Evolutionary conservation across 2,113 vertebrate genomes (phyloP).

Genomic region (Rhea americana): DNA sequence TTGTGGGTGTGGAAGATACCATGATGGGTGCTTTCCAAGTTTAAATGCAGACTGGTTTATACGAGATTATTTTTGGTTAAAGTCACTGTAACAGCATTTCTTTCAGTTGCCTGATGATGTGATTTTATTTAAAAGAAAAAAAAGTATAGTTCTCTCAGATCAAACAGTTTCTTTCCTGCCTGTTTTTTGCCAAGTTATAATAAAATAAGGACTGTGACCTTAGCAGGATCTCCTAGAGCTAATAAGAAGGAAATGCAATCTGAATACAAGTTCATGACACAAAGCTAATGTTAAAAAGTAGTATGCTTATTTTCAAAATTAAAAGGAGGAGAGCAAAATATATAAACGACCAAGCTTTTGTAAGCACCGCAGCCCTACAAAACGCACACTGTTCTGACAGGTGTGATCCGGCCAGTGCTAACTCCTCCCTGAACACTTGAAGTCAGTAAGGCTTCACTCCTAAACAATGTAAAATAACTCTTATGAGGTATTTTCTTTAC

Average conservation of each 20-base stretch:
- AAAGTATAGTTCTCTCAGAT: constrained; percentile 1
- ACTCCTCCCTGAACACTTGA: not conserved
- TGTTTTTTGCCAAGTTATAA: constrained; percentile 33
- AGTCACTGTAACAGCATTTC: constrained; percentile 50
- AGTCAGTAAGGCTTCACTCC: not conserved
- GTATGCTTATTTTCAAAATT: not conserved
- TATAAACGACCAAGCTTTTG: not conserved
- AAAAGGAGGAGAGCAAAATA: not conserved
- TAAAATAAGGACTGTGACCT: constrained; percentile 51
- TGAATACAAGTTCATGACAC: not conserved
- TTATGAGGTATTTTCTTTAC: not conserved
- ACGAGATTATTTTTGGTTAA: constrained; percentile 63
- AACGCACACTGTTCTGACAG: not conserved
- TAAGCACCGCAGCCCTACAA: not conserved
- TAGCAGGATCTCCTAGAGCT: constrained; percentile 30
- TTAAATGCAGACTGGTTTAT: constrained; percentile 54
- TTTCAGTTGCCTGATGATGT: constrained; percentile 42
- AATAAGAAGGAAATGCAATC: not conserved
- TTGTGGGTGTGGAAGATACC: constrained; percentile 61
- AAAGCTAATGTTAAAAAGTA: not conserved
- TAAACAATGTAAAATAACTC: not conserved
- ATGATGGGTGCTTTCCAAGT: constrained; percentile 49
- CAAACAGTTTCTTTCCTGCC: constrained; percentile 33
- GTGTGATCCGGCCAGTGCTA: constrained; percentile 3
- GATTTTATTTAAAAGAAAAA: not conserved